A percentile compares a stretch with the other conserved stretches of the same genome.
phyloP scores from a whole-genome alignment of 2,888 invertebrate genomes.

The Tineola bisselliella region DNA sequence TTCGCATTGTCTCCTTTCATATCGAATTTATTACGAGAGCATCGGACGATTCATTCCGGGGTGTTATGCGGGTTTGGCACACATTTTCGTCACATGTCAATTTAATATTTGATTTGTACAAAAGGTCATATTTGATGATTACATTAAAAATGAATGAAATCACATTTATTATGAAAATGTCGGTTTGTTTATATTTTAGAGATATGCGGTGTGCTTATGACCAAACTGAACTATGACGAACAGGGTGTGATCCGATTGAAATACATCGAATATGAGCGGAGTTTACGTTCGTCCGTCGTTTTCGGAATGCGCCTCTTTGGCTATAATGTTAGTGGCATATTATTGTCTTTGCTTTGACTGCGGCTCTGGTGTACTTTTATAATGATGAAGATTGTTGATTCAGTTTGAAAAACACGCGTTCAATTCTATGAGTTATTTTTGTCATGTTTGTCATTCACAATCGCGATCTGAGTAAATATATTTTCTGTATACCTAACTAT shows the following conservation, averaged over 20 bases:
- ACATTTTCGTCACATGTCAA: not conserved
- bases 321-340: not conserved
- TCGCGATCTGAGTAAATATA: too few species aligned
- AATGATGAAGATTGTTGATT: not conserved
- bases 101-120: too few species aligned
- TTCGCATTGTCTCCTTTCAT: slow-evolving; percentile 50
- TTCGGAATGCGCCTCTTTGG: not conserved
- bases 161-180: too few species aligned
- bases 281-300: slow-evolving; percentile 3
- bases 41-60: not conserved
- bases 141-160: too few species aligned
- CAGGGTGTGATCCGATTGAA: not conserved
- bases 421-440: too few species aligned
- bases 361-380: not conserved
- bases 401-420: not conserved
- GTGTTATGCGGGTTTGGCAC: not conserved
- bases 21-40: slow-evolving; percentile 46
- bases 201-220: too few species aligned
- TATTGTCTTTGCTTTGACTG: not conserved
- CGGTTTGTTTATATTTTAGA: too few species aligned
- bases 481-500: too few species aligned
- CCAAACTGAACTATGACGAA: not conserved
- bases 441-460: too few species aligned
- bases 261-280: slow-evolving; percentile 8
- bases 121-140: too few species aligned